Conservation (phyloP, 2,113 vertebrate species). For the Grammomys surdaster region DNA sequence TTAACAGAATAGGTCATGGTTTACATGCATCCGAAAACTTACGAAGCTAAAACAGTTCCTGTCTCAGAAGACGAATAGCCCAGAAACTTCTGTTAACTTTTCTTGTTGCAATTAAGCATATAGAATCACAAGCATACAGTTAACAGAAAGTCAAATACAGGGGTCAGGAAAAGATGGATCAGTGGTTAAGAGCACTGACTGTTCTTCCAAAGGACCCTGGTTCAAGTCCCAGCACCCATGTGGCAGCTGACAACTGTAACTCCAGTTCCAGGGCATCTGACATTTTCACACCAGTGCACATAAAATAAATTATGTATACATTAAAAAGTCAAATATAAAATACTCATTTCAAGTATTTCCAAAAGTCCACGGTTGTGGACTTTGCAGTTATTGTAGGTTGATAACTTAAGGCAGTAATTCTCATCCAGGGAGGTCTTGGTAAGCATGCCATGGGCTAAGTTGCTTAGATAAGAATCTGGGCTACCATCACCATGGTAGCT, state of each 20-base stretch:
- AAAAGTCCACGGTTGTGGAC: not conserved
- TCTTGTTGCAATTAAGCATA: constrained; percentile 16
- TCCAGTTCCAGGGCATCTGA: no score
- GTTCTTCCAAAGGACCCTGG: no score
- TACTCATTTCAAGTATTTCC: not conserved
- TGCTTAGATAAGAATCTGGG: not conserved
- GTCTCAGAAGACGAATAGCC: no score
- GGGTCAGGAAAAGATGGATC: no score
- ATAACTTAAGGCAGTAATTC: not conserved
- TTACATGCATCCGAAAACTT: not conserved
- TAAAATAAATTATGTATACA: no score
- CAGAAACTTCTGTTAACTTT: no score
- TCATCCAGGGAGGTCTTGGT: not conserved
- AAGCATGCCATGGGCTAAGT: not conserved
- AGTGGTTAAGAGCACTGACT: no score
- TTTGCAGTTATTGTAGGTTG: not conserved
- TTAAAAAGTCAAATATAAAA: constrained; percentile 5
- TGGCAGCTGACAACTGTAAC: no score
- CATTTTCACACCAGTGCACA: no score
- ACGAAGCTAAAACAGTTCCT: not conserved
- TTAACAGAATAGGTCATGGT: not conserved
- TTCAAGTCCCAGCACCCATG: no score
- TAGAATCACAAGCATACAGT: constrained; percentile 31
- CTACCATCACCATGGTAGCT: not conserved
- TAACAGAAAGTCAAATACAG: not conserved